Conservation (phyloP, 2,113 vertebrate genomes). For the Poicephalus meyeri region DNA sequence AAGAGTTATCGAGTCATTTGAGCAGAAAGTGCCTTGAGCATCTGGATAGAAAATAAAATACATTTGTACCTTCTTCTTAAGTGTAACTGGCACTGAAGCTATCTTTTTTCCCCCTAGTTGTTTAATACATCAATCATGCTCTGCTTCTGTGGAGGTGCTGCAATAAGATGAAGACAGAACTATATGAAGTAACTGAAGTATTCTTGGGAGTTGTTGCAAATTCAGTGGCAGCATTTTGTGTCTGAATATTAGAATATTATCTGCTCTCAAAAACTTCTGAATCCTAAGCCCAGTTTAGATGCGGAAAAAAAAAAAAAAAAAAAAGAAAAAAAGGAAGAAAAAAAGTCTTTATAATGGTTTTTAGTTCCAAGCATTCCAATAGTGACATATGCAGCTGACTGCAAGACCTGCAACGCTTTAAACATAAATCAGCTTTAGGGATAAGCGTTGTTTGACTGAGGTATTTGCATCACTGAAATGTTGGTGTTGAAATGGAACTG, state of each 20-base stretch:
- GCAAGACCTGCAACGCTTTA: background rate
- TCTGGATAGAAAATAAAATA: conserved; percentile 20
- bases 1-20: background rate
- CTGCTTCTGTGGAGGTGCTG: conserved; percentile 11
- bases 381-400: background rate
- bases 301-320: background rate
- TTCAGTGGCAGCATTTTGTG: background rate
- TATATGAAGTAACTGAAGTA: background rate
- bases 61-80: conserved; percentile 8
- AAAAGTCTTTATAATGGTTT: background rate
- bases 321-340: background rate
- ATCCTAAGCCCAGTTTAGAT: background rate
- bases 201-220: background rate
- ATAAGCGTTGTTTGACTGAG: background rate
- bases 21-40: conserved; percentile 12
- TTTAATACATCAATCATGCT: conserved; percentile 9
- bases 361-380: background rate
- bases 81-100: background rate
- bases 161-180: background rate
- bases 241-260: background rate
- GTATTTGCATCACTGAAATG: background rate
- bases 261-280: background rate
- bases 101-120: background rate
- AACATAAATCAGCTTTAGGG: background rate
- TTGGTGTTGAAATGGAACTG: background rate